A percentile compares a stretch with the other conserved stretches of the same genome.
Evolutionary conservation across 1,140 invertebrate genomes (phyloP).

Genomic region (Diuraphis noxia): DNA sequence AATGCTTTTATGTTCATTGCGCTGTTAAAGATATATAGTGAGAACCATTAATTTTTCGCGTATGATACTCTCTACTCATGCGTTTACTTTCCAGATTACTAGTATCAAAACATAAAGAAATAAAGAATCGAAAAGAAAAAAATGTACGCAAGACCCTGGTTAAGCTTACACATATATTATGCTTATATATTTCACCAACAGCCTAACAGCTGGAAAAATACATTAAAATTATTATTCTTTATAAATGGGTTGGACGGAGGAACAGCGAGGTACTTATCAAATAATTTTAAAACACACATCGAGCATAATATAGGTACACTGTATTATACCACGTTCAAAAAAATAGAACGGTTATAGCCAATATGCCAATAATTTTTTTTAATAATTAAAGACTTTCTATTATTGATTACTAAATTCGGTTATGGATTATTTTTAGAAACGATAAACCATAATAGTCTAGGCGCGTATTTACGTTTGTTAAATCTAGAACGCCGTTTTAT

Average conservation of each 20-base stretch:
- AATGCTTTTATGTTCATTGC: slow-evolving; percentile 20
- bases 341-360: background rate
- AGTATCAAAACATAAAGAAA: background rate
- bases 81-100: slow-evolving; percentile 14
- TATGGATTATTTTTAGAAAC: background rate
- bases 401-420: background rate
- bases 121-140: background rate
- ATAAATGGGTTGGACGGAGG: background rate
- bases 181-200: background rate
- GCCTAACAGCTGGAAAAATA: background rate
- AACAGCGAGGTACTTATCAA: background rate
- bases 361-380: background rate
- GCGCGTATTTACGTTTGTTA: background rate
- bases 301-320: background rate
- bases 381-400: background rate
- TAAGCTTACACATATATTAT: background rate
- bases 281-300: background rate
- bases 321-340: background rate
- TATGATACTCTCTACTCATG: slow-evolving; percentile 11
- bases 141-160: background rate
- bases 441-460: background rate
- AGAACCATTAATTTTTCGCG: slow-evolving; percentile 23
- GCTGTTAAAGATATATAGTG: background rate
- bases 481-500: background rate
- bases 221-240: background rate